These are phyloP conservation scores for Callithrix jacchus DNA, from an alignment of 2,113 vertebrate species.

Conservation along the genomic window DNA sequence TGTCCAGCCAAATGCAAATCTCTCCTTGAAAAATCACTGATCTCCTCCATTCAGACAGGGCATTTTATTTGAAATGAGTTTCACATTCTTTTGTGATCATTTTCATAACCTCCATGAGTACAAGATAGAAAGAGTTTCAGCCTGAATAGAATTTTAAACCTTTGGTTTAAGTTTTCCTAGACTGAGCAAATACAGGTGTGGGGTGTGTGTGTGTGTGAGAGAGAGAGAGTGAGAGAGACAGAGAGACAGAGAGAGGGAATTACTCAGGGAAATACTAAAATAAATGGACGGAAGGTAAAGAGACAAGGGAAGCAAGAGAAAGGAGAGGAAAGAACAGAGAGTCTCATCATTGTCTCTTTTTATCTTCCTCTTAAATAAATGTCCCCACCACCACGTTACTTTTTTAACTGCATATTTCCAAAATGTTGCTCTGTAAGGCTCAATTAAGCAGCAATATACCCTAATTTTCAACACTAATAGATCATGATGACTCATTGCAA, in stretches of 20 bases:
- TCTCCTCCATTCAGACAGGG: background rate
- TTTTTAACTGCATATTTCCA: background rate
- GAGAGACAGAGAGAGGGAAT: background rate
- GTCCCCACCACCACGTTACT: background rate
- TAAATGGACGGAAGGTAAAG: background rate
- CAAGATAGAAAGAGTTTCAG: background rate
- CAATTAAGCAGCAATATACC: background rate
- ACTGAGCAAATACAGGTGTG: background rate
- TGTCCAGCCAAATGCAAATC: constrained; percentile 63
- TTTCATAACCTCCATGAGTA: background rate
- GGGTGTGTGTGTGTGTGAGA: background rate
- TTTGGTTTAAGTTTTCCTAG: background rate
- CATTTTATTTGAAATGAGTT: background rate
- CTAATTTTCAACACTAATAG: constrained; percentile 10
- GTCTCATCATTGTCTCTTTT: background rate
- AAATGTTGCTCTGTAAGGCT: background rate
- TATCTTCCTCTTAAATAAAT: background rate
- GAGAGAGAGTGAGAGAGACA: accelerated
- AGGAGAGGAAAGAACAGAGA: background rate
- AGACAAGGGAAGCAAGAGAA: background rate
- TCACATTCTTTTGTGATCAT: background rate
- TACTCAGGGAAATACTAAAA: background rate
- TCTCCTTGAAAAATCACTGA: constrained; percentile 53
- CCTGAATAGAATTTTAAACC: background rate
- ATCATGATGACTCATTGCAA: constrained; percentile 5